phyloP scores from a whole-genome alignment of 2,113 vertebrate species.

The Ctenomys sociabilis region DNA sequence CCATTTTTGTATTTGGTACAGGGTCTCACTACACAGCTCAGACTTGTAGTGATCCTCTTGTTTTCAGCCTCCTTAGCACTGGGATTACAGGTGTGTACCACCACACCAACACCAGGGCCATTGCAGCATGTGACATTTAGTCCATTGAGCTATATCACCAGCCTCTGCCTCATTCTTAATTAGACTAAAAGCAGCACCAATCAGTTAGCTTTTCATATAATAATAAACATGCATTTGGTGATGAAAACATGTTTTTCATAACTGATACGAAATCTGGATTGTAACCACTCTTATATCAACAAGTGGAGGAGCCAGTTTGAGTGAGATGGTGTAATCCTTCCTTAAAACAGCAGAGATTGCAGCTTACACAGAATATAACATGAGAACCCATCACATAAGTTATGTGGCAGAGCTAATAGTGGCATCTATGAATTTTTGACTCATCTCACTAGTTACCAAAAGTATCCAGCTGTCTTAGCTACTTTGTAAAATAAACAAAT shows the following conservation, averaged over 20 bases:
- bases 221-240: slow-evolving; percentile 14
- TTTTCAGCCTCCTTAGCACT: too few species aligned
- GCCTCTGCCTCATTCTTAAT: not conserved
- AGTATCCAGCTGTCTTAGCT: not conserved
- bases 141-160: too few species aligned
- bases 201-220: not conserved
- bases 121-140: too few species aligned
- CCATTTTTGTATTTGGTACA: too few species aligned
- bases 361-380: not conserved
- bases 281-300: not conserved
- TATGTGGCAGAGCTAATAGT: not conserved
- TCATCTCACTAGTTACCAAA: not conserved
- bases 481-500: not conserved
- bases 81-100: too few species aligned
- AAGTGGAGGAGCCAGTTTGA: not conserved
- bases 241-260: slow-evolving; percentile 31
- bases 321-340: not conserved
- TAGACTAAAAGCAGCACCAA: slow-evolving; percentile 14
- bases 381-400: not conserved
- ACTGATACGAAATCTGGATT: not conserved
- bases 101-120: too few species aligned
- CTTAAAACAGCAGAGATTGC: not conserved
- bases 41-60: too few species aligned
- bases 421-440: not conserved
- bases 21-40: too few species aligned